A percentile compares a stretch with the other conserved stretches of the same genome.
phyloP scores from a whole-genome alignment of 2,797 vertebrate species.

The Telmatherina bonti region DNA sequence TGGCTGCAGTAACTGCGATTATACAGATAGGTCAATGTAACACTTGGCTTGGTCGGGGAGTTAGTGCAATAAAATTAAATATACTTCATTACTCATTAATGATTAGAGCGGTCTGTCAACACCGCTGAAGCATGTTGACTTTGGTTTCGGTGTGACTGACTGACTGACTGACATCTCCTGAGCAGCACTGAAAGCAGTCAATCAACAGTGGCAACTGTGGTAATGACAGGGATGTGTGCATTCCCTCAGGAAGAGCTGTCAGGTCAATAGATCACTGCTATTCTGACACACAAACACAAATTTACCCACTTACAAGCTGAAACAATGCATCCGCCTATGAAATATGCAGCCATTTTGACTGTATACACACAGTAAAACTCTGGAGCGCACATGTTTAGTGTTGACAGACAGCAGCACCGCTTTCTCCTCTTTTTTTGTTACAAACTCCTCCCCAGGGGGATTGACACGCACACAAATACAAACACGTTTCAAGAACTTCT shows the following conservation, averaged over 20 bases:
- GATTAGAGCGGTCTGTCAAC: constrained; percentile 42
- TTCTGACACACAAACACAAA: constrained; percentile 55
- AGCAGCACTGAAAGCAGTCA: constrained; percentile 78
- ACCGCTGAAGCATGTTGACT: constrained; percentile 52
- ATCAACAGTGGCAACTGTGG: constrained; percentile 72
- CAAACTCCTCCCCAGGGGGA: constrained; percentile 49
- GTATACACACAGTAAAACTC: constrained; percentile 51
- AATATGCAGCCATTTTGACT: constrained; percentile 61
- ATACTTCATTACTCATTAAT: constrained; percentile 53
- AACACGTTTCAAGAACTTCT: constrained; percentile 47
- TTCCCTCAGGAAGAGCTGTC: constrained; percentile 82
- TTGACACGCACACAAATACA: constrained; percentile 40
- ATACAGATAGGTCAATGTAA: constrained; percentile 44
- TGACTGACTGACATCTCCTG: constrained; percentile 66
- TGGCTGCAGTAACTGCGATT: not conserved
- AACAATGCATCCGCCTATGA: constrained; percentile 46
- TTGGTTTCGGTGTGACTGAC: constrained; percentile 64
- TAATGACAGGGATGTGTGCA: constrained; percentile 80
- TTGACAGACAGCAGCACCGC: constrained; percentile 59
- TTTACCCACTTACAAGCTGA: constrained; percentile 35
- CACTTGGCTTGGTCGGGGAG: constrained; percentile 17
- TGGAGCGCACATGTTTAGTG: constrained; percentile 48
- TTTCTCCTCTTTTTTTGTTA: constrained; percentile 53
- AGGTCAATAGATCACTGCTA: constrained; percentile 83
- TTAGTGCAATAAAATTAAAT: constrained; percentile 43